These are phyloP conservation scores for Sinohyriopsis cumingii DNA, from an alignment of 2,888 invertebrate genomes.

Conservation along the genomic window DNA sequence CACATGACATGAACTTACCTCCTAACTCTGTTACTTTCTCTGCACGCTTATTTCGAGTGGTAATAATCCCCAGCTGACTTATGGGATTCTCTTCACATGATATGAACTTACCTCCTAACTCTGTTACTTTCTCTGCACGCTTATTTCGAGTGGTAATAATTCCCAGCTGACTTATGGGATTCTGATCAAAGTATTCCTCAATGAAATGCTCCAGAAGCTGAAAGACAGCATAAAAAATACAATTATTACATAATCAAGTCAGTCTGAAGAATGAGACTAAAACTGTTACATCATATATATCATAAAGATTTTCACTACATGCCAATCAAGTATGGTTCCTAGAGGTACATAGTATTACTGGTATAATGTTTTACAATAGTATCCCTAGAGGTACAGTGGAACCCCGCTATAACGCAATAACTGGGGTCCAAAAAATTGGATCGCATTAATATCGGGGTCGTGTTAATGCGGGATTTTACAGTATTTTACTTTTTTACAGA, in stretches of 20 bases:
- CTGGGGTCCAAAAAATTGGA: too few species aligned
- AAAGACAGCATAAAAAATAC: slow-evolving; percentile 61
- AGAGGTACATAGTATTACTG: too few species aligned
- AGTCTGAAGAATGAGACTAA: background rate
- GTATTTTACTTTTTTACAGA: too few species aligned
- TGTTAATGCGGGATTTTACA: too few species aligned
- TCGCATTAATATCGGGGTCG: too few species aligned
- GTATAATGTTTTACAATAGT: too few species aligned
- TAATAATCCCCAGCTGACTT: slow-evolving; percentile 73
- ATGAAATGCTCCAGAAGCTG: slow-evolving; percentile 93
- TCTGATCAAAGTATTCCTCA: slow-evolving; percentile 98
- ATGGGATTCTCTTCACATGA: too few species aligned
- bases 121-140: slow-evolving; percentile 92
- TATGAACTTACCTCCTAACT: slow-evolving; percentile 85
- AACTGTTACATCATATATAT: background rate
- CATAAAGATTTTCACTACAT: background rate
- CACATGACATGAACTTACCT: slow-evolving; percentile 78
- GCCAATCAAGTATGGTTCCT: too few species aligned
- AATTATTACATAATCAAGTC: too few species aligned
- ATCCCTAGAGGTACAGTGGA: too few species aligned
- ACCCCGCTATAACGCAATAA: too few species aligned
- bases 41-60: slow-evolving; percentile 92
- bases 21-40: slow-evolving; percentile 93
- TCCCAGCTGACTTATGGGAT: slow-evolving; percentile 97
- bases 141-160: slow-evolving; percentile 93